A percentile compares a stretch with the other conserved stretches of the same genome.
Evolutionary conservation across 2,888 invertebrate genomes (phyloP).

Genomic region (Platycheirus albimanus): DNA sequence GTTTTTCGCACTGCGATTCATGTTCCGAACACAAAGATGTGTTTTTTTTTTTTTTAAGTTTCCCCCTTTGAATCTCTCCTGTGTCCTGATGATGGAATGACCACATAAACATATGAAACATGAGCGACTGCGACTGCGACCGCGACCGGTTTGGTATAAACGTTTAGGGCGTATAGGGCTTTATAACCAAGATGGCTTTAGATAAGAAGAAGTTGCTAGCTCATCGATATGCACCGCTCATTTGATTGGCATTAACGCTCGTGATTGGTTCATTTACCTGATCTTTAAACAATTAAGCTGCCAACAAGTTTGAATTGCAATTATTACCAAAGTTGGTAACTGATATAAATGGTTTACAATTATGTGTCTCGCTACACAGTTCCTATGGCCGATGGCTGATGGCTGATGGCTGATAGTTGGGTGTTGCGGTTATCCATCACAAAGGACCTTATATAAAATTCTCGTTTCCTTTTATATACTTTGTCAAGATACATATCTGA

Average conservation of each 20-base stretch:
- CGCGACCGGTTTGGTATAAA: constrained; percentile 33
- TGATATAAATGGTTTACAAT: constrained; percentile 68
- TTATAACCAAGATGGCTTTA: neutral
- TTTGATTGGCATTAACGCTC: constrained; percentile 73
- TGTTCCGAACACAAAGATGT: constrained; percentile 50
- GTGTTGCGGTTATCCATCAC: no score
- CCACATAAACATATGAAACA: no score
- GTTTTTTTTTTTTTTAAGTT: constrained; percentile 21
- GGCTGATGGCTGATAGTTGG: constrained; percentile 12
- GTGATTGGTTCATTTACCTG: constrained; percentile 70
- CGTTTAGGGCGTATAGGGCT: constrained; percentile 17
- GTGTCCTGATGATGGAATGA: neutral
- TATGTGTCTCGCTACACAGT: constrained; percentile 25
- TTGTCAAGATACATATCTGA: no score
- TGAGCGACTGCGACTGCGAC: no score
- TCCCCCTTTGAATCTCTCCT: neutral
- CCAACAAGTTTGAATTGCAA: constrained; percentile 81
- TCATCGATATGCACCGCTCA: constrained; percentile 56
- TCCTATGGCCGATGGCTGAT: constrained; percentile 7
- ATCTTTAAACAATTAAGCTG: constrained; percentile 80
- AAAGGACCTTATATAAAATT: no score
- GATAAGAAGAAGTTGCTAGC: constrained; percentile 17
- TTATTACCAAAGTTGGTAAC: constrained; percentile 71
- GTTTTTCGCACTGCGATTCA: constrained; percentile 62
- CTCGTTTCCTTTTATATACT: no score